These are phyloP conservation scores for Chunga burmeisteri DNA, from an alignment of 2,113 vertebrate species.

Conservation along the genomic window DNA sequence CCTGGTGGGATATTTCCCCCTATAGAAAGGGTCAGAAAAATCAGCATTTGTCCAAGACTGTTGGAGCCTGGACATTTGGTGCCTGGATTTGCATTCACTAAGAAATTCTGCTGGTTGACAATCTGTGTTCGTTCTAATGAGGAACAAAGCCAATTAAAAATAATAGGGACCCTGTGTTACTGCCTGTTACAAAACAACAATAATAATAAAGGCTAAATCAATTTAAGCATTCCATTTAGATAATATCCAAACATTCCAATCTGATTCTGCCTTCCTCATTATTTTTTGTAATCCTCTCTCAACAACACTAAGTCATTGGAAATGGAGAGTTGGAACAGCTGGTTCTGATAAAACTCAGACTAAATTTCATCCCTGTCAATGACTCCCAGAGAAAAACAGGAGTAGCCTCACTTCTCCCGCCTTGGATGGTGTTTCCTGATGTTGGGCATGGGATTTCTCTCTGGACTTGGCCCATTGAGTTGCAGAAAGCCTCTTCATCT, in stretches of 20 bases:
- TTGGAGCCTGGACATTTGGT: background rate
- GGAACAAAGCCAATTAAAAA: constrained; percentile 57
- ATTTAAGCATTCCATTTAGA: background rate
- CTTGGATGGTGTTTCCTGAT: background rate
- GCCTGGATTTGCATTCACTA: background rate
- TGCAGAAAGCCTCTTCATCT: background rate
- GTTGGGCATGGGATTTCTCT: rapidly evolving
- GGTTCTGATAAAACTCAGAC: background rate
- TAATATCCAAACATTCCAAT: background rate
- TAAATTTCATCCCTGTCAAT: background rate
- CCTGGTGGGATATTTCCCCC: background rate
- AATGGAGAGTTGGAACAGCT: background rate
- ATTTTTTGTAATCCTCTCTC: background rate
- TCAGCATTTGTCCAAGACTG: background rate
- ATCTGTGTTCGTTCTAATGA: background rate
- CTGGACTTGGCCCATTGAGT: background rate
- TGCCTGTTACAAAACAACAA: background rate
- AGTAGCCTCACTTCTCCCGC: background rate
- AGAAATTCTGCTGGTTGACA: background rate
- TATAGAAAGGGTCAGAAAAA: background rate
- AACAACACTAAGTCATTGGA: background rate
- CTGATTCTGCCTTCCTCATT: background rate
- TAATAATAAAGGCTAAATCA: background rate
- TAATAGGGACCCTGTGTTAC: constrained; percentile 14
- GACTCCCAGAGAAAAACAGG: background rate